Evolutionary conservation across 2,113 vertebrate species (phyloP).

Genomic region (Strigops habroptila): DNA sequence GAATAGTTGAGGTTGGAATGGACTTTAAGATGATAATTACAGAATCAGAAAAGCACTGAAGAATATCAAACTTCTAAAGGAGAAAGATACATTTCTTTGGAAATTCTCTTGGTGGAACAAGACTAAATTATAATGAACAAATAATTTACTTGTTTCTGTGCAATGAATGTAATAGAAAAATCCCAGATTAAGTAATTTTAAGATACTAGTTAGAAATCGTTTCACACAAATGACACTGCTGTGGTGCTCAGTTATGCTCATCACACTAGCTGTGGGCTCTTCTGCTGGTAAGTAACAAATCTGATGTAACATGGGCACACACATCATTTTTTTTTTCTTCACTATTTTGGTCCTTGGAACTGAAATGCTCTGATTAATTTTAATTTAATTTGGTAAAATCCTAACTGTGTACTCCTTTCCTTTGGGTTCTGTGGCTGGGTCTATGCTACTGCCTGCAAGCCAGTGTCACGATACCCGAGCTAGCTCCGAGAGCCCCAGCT

Average conservation of each 20-base stretch:
- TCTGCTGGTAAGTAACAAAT: slow-evolving; percentile 35
- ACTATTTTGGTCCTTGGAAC: slow-evolving; percentile 35
- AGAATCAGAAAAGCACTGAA: neutral
- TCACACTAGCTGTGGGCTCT: neutral
- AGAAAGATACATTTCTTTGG: slow-evolving; percentile 1
- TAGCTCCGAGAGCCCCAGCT: neutral
- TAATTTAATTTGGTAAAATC: slow-evolving; percentile 29
- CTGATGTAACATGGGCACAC: slow-evolving; percentile 30
- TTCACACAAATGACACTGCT: neutral
- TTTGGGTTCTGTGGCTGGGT: slow-evolving; percentile 7
- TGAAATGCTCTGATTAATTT: slow-evolving; percentile 18
- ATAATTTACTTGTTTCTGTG: neutral
- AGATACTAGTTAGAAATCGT: neutral
- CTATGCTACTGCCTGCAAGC: neutral
- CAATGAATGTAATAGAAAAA: neutral
- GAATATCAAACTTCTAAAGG: neutral
- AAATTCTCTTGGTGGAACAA: neutral
- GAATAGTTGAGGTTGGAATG: neutral
- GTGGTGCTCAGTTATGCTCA: slow-evolving; percentile 15
- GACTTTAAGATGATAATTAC: neutral
- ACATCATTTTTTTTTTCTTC: slow-evolving; percentile 24
- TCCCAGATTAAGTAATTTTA: neutral
- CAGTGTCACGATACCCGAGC: neutral
- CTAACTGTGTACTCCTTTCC: neutral
- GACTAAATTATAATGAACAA: neutral